Base-by-base conservation (phyloP, 2,888 invertebrate species). In the Gymnocheta viridis region DNA sequence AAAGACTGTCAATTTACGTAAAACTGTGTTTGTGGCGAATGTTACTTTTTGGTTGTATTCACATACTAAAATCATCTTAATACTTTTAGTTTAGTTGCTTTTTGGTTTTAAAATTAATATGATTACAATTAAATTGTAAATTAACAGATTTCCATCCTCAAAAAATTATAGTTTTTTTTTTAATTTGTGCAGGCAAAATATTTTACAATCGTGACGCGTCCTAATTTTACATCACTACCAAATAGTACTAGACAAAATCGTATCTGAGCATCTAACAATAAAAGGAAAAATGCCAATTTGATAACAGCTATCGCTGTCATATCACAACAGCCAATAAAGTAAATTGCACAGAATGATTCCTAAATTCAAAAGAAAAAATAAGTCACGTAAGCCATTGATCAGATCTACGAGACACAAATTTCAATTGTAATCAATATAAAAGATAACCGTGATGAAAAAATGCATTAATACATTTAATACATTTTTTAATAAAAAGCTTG, bases 371-470 rank as follows among this genome's bases (percentile, higher is more conserved):
- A 49, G 10, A 32, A 32, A 44, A 35, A 17, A 64, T 38, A 22
- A 38, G 82, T 80, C 89, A 89, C 89, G 89, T 89, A 88, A 89
- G 88, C 87, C 88, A 90, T 89, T 89, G 90, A 90, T 90, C 90
- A 89, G 89, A 88, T 89, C 87, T 89, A 90, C 90, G 90, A 88
- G 89, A 89, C 89, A 88, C 85, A 89, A 87, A 88, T 89, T 87
- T 86, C 87, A 90, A 90, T 89, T 86, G 64, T 47, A 17, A 24
- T 27, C 24, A 51, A 51, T 24, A 49, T 9, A 32, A 32, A 58
- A 27, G 22, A 49, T n/a, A 17, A 9, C 12, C 10, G 17, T 47
- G 51, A 41, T n/a, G 35, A 60, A 10, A 10, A 22, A 1, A 19
- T n/a, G n/a, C n/a, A n/a, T n/a, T n/a, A n/a, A n/a, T n/a, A n/a